Percentiles rank a stretch among this genome's conserved stretches.
These are phyloP conservation scores for Pachypanchax playfairii DNA, from an alignment of 2,113 vertebrate genomes.

Conservation along the genomic window DNA sequence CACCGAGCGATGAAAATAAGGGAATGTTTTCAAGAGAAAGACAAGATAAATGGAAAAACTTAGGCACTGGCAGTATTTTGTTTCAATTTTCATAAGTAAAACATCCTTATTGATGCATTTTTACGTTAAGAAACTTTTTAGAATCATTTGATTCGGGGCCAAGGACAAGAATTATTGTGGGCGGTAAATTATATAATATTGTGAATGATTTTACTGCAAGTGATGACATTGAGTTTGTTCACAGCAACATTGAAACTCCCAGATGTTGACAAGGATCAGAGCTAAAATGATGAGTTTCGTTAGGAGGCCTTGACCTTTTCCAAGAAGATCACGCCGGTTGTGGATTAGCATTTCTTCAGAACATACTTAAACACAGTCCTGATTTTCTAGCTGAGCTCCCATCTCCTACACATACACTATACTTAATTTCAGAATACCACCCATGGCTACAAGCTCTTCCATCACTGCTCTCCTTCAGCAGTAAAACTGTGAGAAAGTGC, in stretches of 20 bases:
- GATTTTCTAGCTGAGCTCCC: conserved; percentile 16
- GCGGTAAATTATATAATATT: conserved; percentile 3
- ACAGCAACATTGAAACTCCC: not conserved
- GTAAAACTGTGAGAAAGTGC: conserved; percentile 33
- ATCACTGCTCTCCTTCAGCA: conserved; percentile 28
- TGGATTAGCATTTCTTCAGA: conserved; percentile 23
- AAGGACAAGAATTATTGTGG: conserved; percentile 15
- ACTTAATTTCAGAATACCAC: conserved; percentile 38
- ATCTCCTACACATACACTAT: conserved; percentile 3
- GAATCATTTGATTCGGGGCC: conserved; percentile 14
- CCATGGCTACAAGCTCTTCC: conserved; percentile 3
- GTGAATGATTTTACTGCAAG: not conserved
- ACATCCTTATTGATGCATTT: not conserved
- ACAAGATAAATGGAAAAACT: no score
- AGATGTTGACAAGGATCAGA: conserved; percentile 9
- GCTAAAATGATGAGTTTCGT: not conserved
- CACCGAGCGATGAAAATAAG: not conserved
- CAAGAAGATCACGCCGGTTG: conserved; percentile 26
- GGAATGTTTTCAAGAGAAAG: conserved; percentile 14
- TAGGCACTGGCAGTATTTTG: no score
- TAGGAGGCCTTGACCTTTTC: conserved; percentile 30
- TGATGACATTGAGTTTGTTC: not conserved
- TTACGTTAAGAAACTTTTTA: conserved; percentile 4
- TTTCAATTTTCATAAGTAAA: no score
- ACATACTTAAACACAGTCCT: conserved; percentile 9